Percentiles rank a stretch among this genome's conserved stretches.
Evolutionary conservation across 2,888 invertebrate species (phyloP).

Genomic region (Rutpela maculata): DNA sequence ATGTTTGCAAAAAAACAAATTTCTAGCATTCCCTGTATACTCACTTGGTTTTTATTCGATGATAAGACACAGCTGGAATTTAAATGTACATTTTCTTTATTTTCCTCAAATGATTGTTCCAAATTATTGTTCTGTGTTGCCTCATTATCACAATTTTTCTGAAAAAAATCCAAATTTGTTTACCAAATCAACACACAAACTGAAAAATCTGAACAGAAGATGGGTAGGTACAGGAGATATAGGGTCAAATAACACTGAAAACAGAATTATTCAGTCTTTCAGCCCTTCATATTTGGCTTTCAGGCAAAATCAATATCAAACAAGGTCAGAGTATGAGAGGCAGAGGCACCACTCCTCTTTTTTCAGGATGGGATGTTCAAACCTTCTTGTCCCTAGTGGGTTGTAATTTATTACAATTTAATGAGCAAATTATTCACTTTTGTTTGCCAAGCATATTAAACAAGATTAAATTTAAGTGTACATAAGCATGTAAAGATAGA

Average conservation of each 20-base stretch:
- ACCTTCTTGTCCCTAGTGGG: constrained; percentile 9
- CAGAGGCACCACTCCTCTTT: constrained; percentile 59
- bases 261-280: constrained; percentile 58
- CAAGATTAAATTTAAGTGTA: background rate
- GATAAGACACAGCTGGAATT: constrained; percentile 54
- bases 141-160: constrained; percentile 60
- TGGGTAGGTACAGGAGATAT: constrained; percentile 47
- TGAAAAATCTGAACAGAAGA: constrained; percentile 47
- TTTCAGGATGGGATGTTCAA: constrained; percentile 39
- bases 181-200: constrained; percentile 31
- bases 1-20: background rate
- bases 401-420: constrained; percentile 37
- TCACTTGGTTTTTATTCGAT: constrained; percentile 55
- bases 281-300: constrained; percentile 60
- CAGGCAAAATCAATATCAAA: constrained; percentile 67
- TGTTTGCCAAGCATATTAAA: background rate
- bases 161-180: constrained; percentile 44
- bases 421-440: constrained; percentile 42
- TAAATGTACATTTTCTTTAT: constrained; percentile 59
- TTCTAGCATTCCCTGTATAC: constrained; percentile 26
- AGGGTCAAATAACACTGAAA: constrained; percentile 57
- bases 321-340: constrained; percentile 66
- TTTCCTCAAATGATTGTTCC: constrained; percentile 59
- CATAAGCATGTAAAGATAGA: too few relatives aligned
- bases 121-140: constrained; percentile 61